phyloP scores from a whole-genome alignment of 2,888 invertebrate genomes.

The Perithous albicinctus region DNA sequence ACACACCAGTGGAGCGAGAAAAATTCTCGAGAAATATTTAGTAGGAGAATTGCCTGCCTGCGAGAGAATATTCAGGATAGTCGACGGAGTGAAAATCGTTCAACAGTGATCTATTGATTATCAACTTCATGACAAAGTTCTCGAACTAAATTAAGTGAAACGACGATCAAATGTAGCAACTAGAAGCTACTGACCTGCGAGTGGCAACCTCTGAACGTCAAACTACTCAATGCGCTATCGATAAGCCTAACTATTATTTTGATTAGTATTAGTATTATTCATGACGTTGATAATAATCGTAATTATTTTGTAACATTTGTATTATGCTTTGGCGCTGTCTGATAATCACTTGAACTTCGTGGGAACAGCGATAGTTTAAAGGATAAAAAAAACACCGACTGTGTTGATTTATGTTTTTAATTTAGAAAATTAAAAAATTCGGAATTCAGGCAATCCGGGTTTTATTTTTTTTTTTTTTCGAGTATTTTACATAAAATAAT shows the following conservation, averaged over 20 bases:
- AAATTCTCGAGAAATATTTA: slow-evolving; percentile 89
- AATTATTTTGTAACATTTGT: neutral
- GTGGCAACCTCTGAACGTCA: too few relatives aligned
- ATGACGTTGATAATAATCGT: neutral
- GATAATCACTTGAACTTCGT: neutral
- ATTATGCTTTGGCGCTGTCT: neutral
- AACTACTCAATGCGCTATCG: neutral
- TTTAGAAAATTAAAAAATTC: too few relatives aligned
- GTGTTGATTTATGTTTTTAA: too few relatives aligned
- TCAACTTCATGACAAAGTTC: neutral
- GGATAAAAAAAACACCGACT: neutral
- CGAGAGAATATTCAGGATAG: slow-evolving; percentile 90
- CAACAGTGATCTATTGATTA: neutral
- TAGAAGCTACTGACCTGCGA: neutral
- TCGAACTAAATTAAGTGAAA: neutral
- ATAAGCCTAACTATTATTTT: neutral
- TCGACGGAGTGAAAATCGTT: slow-evolving; percentile 86
- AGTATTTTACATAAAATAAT: too few relatives aligned
- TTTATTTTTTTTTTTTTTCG: too few relatives aligned
- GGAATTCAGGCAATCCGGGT: too few relatives aligned
- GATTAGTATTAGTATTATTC: neutral
- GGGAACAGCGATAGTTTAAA: neutral
- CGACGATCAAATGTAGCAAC: neutral
- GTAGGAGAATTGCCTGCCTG: slow-evolving; percentile 91
- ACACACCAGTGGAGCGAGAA: slow-evolving; percentile 89